Conservation (phyloP, 2,888 invertebrate species). For the Lepidocyrtoides sp. region DNA sequence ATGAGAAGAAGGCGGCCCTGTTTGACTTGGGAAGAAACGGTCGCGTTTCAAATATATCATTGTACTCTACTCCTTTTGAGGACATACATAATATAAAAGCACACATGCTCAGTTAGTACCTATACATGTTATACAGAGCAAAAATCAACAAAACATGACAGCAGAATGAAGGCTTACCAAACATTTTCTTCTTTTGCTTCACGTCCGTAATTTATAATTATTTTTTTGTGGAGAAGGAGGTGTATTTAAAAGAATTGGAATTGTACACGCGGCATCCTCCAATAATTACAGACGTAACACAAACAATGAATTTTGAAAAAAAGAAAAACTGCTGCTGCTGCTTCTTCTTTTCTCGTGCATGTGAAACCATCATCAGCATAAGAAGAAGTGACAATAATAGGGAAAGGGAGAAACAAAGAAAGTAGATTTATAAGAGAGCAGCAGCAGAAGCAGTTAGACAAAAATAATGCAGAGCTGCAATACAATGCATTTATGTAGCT, state of each 20-base stretch:
- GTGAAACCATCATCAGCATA: constrained; percentile 49
- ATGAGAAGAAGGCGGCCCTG: constrained; percentile 42
- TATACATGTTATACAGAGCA: neutral
- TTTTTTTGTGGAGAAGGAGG: constrained; percentile 32
- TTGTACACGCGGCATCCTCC: constrained; percentile 55
- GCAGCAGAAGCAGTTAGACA: neutral
- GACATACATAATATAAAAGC: neutral
- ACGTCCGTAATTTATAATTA: constrained; percentile 50
- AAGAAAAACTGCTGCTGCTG: constrained; percentile 29
- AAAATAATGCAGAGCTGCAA: constrained; percentile 1
- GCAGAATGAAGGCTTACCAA: neutral
- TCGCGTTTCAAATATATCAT: neutral
- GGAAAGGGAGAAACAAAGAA: constrained; percentile 46
- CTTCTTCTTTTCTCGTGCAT: constrained; percentile 20
- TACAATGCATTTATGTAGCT: too few relatives aligned
- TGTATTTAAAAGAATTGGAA: constrained; percentile 30
- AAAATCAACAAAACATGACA: constrained; percentile 37
- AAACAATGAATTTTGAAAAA: constrained; percentile 54
- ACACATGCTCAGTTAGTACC: neutral
- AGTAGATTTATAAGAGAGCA: neutral
- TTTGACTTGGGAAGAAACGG: constrained; percentile 29
- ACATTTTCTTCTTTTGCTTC: neutral
- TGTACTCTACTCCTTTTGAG: constrained; percentile 7
- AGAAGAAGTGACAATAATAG: constrained; percentile 55
- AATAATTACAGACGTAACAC: constrained; percentile 45